Evolutionary conservation across 2,797 vertebrate genomes (phyloP), one percentile per base, ranked within the genome.

Genomic region (Falco peregrinus): DNA sequence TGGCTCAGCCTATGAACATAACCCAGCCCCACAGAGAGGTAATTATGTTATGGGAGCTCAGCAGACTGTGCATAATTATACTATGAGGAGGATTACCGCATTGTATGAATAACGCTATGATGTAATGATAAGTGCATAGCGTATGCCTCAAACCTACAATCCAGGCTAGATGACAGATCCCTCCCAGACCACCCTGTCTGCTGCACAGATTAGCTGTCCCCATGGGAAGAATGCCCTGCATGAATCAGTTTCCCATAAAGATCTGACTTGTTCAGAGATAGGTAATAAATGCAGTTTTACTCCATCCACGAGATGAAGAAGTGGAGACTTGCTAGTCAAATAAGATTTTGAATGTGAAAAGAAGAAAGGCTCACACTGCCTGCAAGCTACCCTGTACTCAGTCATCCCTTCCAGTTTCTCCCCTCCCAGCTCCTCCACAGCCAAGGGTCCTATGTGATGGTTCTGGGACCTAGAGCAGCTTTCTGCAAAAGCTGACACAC

Each of bases 21-120:
- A 87, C 77, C 67, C 59, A 90, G 74, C 26, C 70, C 80, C 48
- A 92, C 0, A 41, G 83, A 84, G 74, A 67, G 8, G 60, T 80
- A 93, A 91, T 90, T 73, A 91, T 20, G 4, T 82, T 95, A 84
- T 79, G 93, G 83, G 80, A 96, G 56, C 70, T 94, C 95, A 95
- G 48, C 53, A 93, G 90, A 92, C 93, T 95, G 87, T 94, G 41
- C 31, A 71, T 87, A 93, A 91, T 92, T 95, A 84, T 64, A 48
- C 43, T 95, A 45, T 77, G 77, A 87, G 75, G 14, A 94, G 91
- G 77, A 94, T 94, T 96, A 94, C 81, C 39, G 64, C 60, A 31
- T 74, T 83, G 39, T 93, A 82, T 94, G 80, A 89, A 92, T 86
- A 95, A 94, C 25, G 68, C 31, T 19, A 48, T 84, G 90, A 93